Percentiles rank a stretch among this genome's conserved stretches.
Conservation (phyloP, 1,140 invertebrate species). For the Euborellia annulipes region DNA sequence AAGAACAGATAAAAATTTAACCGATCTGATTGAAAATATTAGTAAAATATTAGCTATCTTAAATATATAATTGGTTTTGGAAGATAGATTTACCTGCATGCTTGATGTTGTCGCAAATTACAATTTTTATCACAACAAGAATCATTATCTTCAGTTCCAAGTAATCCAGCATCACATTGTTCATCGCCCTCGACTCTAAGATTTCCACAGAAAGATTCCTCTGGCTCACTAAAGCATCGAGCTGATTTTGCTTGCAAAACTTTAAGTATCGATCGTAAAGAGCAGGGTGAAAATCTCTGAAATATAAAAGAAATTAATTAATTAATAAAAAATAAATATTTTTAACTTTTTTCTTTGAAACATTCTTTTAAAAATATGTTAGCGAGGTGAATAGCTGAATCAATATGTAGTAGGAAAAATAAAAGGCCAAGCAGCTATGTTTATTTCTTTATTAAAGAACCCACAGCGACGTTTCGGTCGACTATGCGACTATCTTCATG, state of each 20-base stretch:
- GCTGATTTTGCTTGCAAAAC: slow-evolving; percentile 83
- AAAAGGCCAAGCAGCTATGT: no score
- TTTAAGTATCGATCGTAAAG: not conserved
- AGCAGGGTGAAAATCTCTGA: no score
- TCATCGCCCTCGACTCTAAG: slow-evolving; percentile 83
- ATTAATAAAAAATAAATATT: not conserved
- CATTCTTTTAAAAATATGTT: not conserved
- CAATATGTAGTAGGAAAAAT: no score
- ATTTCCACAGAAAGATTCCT: slow-evolving; percentile 90
- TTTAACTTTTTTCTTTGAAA: not conserved
- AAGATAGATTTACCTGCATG: slow-evolving; percentile 24
- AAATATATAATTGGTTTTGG: not conserved
- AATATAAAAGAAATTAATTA: not conserved
- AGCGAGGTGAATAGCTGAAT: not conserved
- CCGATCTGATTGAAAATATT: not conserved
- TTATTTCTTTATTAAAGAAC: no score
- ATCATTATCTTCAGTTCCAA: slow-evolving; percentile 83
- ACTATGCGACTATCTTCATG: no score
- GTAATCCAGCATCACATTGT: slow-evolving; percentile 84
- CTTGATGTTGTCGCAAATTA: slow-evolving; percentile 58
- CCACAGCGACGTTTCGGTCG: no score
- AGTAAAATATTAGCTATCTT: not conserved
- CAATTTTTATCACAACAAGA: slow-evolving; percentile 86
- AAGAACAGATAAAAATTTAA: not conserved
- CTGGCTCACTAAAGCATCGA: slow-evolving; percentile 82